Percentiles rank a stretch among this genome's conserved stretches.
phyloP scores from a whole-genome alignment of 2,888 invertebrate genomes.

The Sipha maydis region DNA sequence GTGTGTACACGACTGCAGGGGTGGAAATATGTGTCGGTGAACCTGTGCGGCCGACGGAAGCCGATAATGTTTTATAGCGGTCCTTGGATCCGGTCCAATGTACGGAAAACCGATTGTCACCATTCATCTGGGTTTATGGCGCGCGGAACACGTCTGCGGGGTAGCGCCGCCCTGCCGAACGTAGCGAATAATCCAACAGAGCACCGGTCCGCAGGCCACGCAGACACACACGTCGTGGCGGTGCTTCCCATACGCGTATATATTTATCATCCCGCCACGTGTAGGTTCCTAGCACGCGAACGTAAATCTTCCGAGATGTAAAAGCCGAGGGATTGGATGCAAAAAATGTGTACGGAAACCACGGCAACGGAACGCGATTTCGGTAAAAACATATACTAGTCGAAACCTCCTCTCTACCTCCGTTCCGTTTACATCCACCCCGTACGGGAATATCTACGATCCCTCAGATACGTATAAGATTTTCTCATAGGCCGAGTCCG shows the following conservation, averaged over 20 bases:
- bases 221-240: background rate
- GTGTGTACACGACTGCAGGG: background rate
- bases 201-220: background rate
- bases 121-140: slow-evolving; percentile 13
- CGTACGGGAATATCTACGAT: no score
- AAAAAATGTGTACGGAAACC: background rate
- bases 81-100: slow-evolving; percentile 31
- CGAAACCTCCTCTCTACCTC: no score
- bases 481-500: background rate
- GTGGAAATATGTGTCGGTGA: background rate
- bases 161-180: background rate
- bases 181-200: background rate
- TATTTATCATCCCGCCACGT: background rate
- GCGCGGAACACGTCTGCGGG: background rate
- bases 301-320: background rate
- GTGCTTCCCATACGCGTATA: background rate
- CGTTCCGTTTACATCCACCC: no score
- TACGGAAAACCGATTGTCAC: slow-evolving; percentile 43
- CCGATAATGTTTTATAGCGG: slow-evolving; percentile 36
- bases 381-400: background rate
- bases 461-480: no score
- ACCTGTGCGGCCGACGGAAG: background rate
- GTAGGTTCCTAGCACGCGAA: background rate
- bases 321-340: background rate
- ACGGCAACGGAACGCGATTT: background rate